Base-by-base conservation (phyloP, 2,113 vertebrate genomes). In the Fregetta grallaria region DNA sequence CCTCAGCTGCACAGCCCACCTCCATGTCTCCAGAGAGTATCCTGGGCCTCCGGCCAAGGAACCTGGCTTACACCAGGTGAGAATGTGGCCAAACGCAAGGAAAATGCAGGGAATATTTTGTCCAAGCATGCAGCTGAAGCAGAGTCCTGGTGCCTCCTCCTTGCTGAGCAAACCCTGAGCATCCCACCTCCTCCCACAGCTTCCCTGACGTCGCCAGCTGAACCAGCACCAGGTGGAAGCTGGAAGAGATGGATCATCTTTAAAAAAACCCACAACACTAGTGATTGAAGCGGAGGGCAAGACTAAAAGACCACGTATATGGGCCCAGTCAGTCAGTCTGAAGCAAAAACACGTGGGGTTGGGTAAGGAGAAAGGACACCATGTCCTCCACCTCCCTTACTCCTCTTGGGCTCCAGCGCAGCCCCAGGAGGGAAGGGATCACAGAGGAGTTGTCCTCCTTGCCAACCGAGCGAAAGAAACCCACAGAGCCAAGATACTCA, bases 1-100 rank as follows among this genome's bases (percentile, higher is more conserved):
- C 20, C 40, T 76, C 58, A 50, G 59, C 67, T 74, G 55, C 68
- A 83, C 34, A 61, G 63, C 36, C 45, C 36, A 56, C 15, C 34
- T 77, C 70, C 4, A 0, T 10, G 21, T 40, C 86, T 89, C 63
- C 75, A 47, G 68, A 83, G 58, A 68, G 34, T 50, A 49, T 11
- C 34, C 90, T 12, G 72, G 83, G 82, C 56, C 49, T 20, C n/a
- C 0, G 4, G 86, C 81, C 92, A 80, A 86, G 20, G 75, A 32
- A 72, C 30, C 62, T 56, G 59, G 21, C 59, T 91, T 38, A 36
- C 19, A 62, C 30, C 66, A 45, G 84, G 73, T 52, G 36, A 92
- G 44, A 56, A 75, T 25, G 55, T 0, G 0, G 32, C 61, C 40
- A 5, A n/a, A 55, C 5, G 9, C 6, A 11, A 93, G 34, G 86